Conservation (phyloP, 2,888 invertebrate genomes). For the Hydroisotoma schaefferi region DNA sequence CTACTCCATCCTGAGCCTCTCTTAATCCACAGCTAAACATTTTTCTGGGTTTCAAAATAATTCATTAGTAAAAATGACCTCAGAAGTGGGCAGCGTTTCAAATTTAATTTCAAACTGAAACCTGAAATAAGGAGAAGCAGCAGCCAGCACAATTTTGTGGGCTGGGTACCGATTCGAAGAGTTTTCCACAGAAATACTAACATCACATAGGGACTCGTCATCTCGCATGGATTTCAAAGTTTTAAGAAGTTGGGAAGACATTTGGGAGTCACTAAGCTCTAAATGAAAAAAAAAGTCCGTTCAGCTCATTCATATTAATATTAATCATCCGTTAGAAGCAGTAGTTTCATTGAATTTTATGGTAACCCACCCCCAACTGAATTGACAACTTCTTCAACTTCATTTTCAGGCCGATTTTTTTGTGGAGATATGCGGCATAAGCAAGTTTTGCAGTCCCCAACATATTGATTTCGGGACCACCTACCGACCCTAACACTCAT, state of each 20-base stretch:
- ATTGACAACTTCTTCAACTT: slow-evolving; percentile 36
- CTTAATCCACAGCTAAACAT: slow-evolving; percentile 50
- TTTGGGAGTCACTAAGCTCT: slow-evolving; percentile 48
- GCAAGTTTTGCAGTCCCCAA: slow-evolving; percentile 48
- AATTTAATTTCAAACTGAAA: slow-evolving; percentile 13
- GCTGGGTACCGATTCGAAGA: slow-evolving; percentile 49
- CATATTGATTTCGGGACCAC: slow-evolving; percentile 45
- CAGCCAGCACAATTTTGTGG: slow-evolving; percentile 54
- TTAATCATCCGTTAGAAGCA: not conserved
- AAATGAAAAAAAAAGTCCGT: not conserved
- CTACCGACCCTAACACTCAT: slow-evolving; percentile 48
- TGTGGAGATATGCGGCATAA: slow-evolving; percentile 47
- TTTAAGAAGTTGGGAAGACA: slow-evolving; percentile 45
- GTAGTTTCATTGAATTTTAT: not conserved
- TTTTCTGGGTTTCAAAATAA: slow-evolving; percentile 37
- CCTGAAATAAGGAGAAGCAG: slow-evolving; percentile 55
- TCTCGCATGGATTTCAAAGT: slow-evolving; percentile 46
- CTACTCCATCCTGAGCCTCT: slow-evolving; percentile 49
- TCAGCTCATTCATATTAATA: not conserved
- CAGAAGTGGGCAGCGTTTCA: not conserved
- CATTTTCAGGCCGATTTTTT: slow-evolving; percentile 41
- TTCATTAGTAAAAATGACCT: not conserved
- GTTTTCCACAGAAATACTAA: slow-evolving; percentile 42
- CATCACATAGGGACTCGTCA: slow-evolving; percentile 48
- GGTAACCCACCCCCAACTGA: slow-evolving; percentile 33